phyloP scores from a whole-genome alignment of 1,140 invertebrate genomes.

The Tachypleus tridentatus region DNA sequence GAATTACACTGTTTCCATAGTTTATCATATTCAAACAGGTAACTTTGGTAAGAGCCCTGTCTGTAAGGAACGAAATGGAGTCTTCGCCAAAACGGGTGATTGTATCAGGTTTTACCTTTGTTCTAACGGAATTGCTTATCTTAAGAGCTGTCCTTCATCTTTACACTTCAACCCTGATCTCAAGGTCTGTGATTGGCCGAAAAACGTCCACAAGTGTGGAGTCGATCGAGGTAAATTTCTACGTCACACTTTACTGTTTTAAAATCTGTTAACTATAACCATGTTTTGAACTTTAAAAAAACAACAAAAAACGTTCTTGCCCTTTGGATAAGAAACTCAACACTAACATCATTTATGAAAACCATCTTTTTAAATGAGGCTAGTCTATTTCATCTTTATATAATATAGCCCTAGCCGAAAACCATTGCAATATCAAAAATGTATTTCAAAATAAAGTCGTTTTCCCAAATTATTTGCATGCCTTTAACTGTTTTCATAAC shows the following conservation, averaged over 20 bases:
- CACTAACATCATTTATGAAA: too few species aligned
- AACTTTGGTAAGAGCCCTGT: neutral
- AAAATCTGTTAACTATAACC: neutral
- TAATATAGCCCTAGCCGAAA: too few species aligned
- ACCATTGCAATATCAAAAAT: too few species aligned
- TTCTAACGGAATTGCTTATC: constrained; percentile 21
- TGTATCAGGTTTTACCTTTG: constrained; percentile 26
- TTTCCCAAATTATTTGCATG: too few species aligned
- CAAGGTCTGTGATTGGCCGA: constrained; percentile 25
- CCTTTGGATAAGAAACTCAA: neutral
- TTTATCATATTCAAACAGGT: constrained; percentile 1
- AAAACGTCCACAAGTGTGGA: constrained; percentile 15
- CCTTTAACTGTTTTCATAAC: too few species aligned
- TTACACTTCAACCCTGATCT: constrained; percentile 23
- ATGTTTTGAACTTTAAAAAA: neutral
- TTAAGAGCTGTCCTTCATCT: constrained; percentile 21
- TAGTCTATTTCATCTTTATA: too few species aligned
- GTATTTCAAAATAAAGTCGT: too few species aligned
- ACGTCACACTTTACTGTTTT: neutral
- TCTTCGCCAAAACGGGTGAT: constrained; percentile 4
- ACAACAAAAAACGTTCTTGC: neutral
- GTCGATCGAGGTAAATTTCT: neutral
- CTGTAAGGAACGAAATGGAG: constrained; percentile 1
- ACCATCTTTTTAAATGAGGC: too few species aligned
- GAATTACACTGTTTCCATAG: constrained; percentile 1